These are phyloP conservation scores for Pteronotus mesoamericanus DNA, from an alignment of 2,797 vertebrate genomes.

Conservation along the genomic window DNA sequence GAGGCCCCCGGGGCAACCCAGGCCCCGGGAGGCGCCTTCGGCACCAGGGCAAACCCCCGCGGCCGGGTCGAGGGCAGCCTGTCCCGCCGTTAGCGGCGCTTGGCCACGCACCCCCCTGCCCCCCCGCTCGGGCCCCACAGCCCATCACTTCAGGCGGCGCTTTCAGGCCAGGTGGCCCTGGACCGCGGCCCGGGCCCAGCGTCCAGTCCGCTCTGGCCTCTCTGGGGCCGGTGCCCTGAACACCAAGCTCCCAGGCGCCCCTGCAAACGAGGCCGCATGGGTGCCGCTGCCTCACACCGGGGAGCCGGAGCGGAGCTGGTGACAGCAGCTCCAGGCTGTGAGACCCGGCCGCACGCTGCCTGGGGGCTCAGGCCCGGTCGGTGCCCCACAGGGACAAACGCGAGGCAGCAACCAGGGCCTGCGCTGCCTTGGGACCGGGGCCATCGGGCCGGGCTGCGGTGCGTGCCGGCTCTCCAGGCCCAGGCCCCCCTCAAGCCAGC, in stretches of 20 bases:
- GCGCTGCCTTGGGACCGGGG: neutral
- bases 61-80: neutral
- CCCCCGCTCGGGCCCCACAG: neutral
- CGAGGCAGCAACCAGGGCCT: neutral
- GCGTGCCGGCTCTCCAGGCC: neutral
- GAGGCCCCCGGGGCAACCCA: neutral
- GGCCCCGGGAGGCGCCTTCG: neutral
- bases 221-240: neutral
- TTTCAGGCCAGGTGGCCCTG: no score
- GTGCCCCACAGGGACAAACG: neutral
- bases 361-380: neutral
- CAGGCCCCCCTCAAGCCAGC: neutral
- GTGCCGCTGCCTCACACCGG: neutral
- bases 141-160: neutral
- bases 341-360: neutral
- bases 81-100: neutral
- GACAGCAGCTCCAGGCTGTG: rapidly evolving
- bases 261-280: neutral
- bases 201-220: neutral
- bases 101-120: rapidly evolving
- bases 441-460: neutral
- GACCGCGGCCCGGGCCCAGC: neutral
- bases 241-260: neutral
- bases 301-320: rapidly evolving
- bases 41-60: neutral